Evolutionary conservation across 2,113 vertebrate genomes (phyloP).

Genomic region (pig (Sus scrofa)): DNA sequence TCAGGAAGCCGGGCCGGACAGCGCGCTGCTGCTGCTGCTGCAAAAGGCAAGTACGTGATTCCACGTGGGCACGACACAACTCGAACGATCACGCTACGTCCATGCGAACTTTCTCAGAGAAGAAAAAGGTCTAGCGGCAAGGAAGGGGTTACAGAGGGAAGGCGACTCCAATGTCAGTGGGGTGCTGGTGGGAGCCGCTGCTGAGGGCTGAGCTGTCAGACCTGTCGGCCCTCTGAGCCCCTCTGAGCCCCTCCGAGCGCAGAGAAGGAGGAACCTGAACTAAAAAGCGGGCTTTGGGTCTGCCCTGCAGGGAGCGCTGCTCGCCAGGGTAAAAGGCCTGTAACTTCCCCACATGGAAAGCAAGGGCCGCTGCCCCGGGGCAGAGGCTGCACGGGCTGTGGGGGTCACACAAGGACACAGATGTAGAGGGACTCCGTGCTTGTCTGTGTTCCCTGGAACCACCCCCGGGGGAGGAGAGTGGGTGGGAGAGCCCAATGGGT

Average conservation of each 20-base stretch:
- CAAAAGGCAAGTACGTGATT: neutral
- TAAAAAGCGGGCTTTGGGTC: neutral
- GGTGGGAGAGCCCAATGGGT: neutral
- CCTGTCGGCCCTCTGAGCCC: neutral
- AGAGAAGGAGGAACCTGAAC: neutral
- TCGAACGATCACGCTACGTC: neutral
- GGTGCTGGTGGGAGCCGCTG: neutral
- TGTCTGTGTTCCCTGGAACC: neutral
- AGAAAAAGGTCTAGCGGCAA: neutral
- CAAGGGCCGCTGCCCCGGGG: neutral
- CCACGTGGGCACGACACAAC: rapidly evolving
- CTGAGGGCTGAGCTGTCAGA: neutral
- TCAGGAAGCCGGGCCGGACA: neutral
- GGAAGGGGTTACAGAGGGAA: neutral
- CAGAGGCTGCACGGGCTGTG: too few relatives aligned
- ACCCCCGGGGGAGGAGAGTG: neutral
- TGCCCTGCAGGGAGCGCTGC: neutral
- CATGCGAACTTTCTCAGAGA: neutral
- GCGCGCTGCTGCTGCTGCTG: too few relatives aligned
- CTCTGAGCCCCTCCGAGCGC: too few relatives aligned
- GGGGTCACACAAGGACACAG: neutral
- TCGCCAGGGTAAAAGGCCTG: rapidly evolving
- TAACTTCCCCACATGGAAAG: neutral
- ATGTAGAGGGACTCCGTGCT: neutral
- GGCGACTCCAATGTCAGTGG: neutral